phyloP scores from a whole-genome alignment of 2,113 vertebrate species.

The Gnathonemus echidnorhynchus region DNA sequence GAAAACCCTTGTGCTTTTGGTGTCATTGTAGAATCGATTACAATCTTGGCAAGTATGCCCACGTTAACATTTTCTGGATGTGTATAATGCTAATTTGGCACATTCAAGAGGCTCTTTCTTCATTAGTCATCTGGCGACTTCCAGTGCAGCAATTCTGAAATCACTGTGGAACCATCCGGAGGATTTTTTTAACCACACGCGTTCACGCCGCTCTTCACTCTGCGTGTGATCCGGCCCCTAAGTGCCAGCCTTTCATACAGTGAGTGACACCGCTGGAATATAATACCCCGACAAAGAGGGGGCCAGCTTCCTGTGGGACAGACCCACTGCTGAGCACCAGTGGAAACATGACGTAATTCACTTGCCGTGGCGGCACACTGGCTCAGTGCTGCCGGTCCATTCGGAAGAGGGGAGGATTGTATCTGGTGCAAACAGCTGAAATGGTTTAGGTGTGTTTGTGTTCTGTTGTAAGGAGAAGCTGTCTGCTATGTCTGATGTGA shows the following conservation, averaged over 20 bases:
- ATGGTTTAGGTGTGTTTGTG: neutral
- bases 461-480: neutral
- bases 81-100: neutral
- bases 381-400: neutral
- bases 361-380: neutral
- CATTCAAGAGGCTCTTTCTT: neutral
- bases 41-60: neutral
- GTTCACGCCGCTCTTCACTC: neutral
- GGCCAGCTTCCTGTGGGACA: neutral
- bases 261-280: neutral
- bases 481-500: neutral
- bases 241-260: neutral
- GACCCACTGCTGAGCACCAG: neutral
- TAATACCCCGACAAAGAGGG: neutral
- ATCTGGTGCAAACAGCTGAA: neutral
- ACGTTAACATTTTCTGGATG: neutral
- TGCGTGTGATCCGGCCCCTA: neutral
- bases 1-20: neutral
- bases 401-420: neutral
- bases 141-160: neutral
- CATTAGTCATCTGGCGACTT: neutral
- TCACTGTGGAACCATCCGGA: neutral
- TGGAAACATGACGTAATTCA: slow-evolving; percentile 9
- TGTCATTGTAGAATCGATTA: neutral
- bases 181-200: neutral